phyloP scores from a whole-genome alignment of 2,888 invertebrate genomes.

The Sesia apiformis region DNA sequence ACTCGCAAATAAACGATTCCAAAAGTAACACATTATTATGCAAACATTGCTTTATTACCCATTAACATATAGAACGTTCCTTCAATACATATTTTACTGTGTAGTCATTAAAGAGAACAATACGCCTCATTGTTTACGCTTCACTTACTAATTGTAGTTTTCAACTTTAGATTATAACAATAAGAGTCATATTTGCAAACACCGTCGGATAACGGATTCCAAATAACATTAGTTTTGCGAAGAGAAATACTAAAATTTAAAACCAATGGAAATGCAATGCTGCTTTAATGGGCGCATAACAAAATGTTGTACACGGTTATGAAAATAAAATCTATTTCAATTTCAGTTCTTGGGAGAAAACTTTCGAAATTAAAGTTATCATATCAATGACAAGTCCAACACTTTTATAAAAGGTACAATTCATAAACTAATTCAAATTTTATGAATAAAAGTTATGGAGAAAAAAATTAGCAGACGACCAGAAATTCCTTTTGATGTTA shows the following conservation, averaged over 20 bases:
- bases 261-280: not conserved
- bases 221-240: not conserved
- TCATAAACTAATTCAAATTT: too few species aligned
- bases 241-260: not conserved
- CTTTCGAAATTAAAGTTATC: too few species aligned
- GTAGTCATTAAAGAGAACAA: not conserved
- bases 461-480: too few species aligned
- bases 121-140: not conserved
- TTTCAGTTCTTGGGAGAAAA: too few species aligned
- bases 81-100: constrained; percentile 5
- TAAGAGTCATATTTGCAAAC: not conserved
- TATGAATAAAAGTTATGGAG: too few species aligned
- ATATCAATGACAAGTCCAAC: too few species aligned
- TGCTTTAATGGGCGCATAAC: not conserved
- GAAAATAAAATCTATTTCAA: too few species aligned
- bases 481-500: too few species aligned
- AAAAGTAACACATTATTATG: constrained; percentile 13
- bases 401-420: too few species aligned
- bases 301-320: too few species aligned
- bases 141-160: not conserved
- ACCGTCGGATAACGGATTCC: not conserved
- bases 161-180: not conserved
- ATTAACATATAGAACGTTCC: constrained; percentile 20
- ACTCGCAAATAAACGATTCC: constrained; percentile 11
- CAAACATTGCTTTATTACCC: constrained; percentile 25